Base-by-base conservation (phyloP, 2,888 invertebrate species). In the Erebia aethiops region DNA sequence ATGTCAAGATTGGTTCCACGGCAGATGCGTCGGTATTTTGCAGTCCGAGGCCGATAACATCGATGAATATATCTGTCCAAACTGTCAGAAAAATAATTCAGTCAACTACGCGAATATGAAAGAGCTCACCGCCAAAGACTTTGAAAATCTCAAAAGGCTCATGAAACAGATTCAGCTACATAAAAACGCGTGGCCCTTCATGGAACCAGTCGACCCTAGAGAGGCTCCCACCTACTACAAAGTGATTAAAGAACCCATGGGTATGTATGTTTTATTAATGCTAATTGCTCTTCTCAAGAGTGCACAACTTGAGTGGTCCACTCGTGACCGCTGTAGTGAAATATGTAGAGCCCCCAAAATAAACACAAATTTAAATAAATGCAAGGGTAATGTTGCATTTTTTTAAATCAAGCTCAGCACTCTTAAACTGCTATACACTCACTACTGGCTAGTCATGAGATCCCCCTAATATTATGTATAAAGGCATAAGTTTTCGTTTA, bases 1-100 rank as follows among this genome's bases (percentile, higher is more conserved):
- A 76, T 99, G 99, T 89, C 98, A 99, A 89, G 99, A 98, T 90
- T 99, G 99, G 99, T 99, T 99, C 94, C 99, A 99, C 88, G 99
- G 99, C 9, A 95, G 98, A 71, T 99, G 99, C 90, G 99, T 99
- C 60, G 99, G 99, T 54, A 98, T 98, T 82, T 91, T 98, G 65
- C 98, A 98, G 83, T 97, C 97, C 3, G 98, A 98, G 86, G 99
- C 98, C 26, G 98, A 98, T 84, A 97, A 97, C 80, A 98, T 99
- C 78, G 99, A 98, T 82, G 98, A 98, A 81, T 99, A 99, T 84
- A 96, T 98, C 77, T 99, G 99, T 93, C 99, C 99, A 0, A 97
- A 97, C 86, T 99, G 99, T 91, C 97, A 98, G 86, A 95, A 97
- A 78, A 97, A 98, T 86, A 97, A 97, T 77, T 96, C 97, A 16